Evolutionary conservation across 2,888 invertebrate species (phyloP).

Genomic region (Rugalucina vietnamica): DNA sequence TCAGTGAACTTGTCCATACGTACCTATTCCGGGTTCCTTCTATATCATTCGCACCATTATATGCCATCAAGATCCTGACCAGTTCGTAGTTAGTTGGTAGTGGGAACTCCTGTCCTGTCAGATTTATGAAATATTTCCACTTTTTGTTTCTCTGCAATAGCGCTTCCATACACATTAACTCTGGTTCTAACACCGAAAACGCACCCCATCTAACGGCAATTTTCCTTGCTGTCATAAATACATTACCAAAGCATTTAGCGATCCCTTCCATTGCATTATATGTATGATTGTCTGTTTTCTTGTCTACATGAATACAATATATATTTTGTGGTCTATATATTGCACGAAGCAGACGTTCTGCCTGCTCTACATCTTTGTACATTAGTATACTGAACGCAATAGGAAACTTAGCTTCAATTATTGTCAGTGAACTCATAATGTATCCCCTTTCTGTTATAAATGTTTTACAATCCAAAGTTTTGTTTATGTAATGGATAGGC

Average conservation of each 20-base stretch:
- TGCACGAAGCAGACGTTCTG: conserved; percentile 75
- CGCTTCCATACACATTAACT: conserved; percentile 82
- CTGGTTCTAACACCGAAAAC: conserved; percentile 79
- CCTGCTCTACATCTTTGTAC: conserved; percentile 77
- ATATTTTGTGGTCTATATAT: conserved; percentile 81
- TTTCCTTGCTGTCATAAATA: conserved; percentile 78
- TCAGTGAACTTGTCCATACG: background rate
- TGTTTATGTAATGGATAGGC: conserved; percentile 67
- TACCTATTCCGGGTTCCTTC: conserved; percentile 77
- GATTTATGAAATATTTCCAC: conserved; percentile 83
- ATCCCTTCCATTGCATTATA: conserved; percentile 68
- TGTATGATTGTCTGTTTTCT: conserved; percentile 62
- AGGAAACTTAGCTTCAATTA: conserved; percentile 74
- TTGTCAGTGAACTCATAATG: conserved; percentile 9
- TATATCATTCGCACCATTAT: conserved; percentile 83
- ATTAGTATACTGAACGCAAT: conserved; percentile 80
- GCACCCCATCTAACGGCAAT: conserved; percentile 81
- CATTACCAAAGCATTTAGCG: conserved; percentile 80
- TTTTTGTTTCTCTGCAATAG: conserved; percentile 59
- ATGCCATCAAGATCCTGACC: conserved; percentile 80
- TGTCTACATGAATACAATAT: conserved; percentile 83
- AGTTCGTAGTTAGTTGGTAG: conserved; percentile 82
- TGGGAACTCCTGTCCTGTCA: conserved; percentile 82
- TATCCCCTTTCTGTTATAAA: conserved; percentile 68
- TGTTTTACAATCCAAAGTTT: conserved; percentile 69